Base-by-base conservation (phyloP, 2,888 invertebrate species). In the Eledona agricola region DNA sequence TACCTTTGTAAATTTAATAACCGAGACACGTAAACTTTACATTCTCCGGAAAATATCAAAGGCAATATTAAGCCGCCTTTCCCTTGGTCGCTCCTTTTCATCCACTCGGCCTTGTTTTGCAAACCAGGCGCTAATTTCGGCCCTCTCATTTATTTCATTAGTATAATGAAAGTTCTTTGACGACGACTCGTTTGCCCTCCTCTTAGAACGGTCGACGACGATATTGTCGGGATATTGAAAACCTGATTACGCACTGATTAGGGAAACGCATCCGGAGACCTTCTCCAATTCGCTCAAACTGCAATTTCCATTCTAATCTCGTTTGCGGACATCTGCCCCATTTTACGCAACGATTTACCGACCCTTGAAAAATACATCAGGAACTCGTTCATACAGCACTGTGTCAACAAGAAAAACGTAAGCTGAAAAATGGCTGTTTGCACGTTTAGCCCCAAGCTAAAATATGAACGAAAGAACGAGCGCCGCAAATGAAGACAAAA, bases 81-180 rank as follows among this genome's bases (percentile, higher is more conserved):
- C 38, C 23, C 26, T 34, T 45, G 26, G 29, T 38, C 28, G 38
- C 28, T 42, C 54, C 43, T 45, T 40, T 51, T 51, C 51, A 40
- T 55, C 55, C 37, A 45, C 57, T 47, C 38, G 17, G 49, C 55
- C 55, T 65, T 67, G 66, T 69, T 69, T 70, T 69, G 66, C 67
- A 66, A 67, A 66, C 66, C 67, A 60, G 61, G 69, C 66, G 67
- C 67, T 69, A 70, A 70, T 69, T 69, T 66, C 63, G 65, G 63
- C 67, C 67, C 67, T 64, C 68, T 66, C 66, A 69, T 69, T 69
- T 69, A 66, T 67, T 66, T 69, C 69, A 70, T 70, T 70, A 70
- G 69, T 69, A 65, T 69, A 69, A 70, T 69, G 69, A 69, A 68
- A 69, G 62, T 67, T 66, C 69, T 69, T 69, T 69, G 69, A 67